A percentile compares a stretch with the other conserved stretches of the same genome.
Conservation (phyloP, 2,113 vertebrate species). For the Scomber colias region DNA sequence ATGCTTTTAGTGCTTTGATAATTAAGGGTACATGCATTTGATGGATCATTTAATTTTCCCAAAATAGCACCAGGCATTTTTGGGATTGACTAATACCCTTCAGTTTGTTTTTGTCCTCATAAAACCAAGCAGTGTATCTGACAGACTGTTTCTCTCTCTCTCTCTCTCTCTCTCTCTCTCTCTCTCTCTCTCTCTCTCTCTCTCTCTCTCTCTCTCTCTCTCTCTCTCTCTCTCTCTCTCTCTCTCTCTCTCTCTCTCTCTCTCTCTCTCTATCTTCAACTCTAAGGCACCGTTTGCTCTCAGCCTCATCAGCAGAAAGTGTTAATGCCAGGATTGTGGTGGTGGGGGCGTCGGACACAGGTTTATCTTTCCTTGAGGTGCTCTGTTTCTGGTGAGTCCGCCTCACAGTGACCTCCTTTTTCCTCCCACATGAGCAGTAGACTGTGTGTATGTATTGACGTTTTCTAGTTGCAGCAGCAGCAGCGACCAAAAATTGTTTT, state of each 20-base stretch:
- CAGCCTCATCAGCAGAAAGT: conserved; percentile 91
- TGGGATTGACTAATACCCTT: not conserved
- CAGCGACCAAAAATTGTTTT: not conserved
- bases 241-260: conserved; percentile 30
- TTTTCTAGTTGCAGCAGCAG: not conserved
- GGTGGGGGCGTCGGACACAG: conserved; percentile 93
- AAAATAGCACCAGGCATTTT: not conserved
- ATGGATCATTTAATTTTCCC: conserved; percentile 18
- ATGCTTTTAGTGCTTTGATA: conserved; percentile 28
- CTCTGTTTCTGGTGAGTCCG: conserved; percentile 90
- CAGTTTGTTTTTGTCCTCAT: no score
- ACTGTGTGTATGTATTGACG: not conserved
- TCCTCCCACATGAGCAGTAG: not conserved
- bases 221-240: conserved; percentile 40
- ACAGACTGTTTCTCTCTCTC: not conserved
- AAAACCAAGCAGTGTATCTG: not conserved
- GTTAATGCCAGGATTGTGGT: conserved; percentile 92
- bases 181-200: conserved; percentile 39
- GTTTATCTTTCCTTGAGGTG: conserved; percentile 91
- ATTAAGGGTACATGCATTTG: conserved; percentile 18
- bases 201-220: conserved; percentile 40
- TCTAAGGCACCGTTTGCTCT: conserved; percentile 87
- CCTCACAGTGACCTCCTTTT: not conserved
- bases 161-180: conserved; percentile 32
- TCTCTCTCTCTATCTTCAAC: conserved; percentile 1